These are phyloP conservation scores for Hyperoplus immaculatus DNA, from an alignment of 2,797 vertebrate genomes.

Conservation along the genomic window DNA sequence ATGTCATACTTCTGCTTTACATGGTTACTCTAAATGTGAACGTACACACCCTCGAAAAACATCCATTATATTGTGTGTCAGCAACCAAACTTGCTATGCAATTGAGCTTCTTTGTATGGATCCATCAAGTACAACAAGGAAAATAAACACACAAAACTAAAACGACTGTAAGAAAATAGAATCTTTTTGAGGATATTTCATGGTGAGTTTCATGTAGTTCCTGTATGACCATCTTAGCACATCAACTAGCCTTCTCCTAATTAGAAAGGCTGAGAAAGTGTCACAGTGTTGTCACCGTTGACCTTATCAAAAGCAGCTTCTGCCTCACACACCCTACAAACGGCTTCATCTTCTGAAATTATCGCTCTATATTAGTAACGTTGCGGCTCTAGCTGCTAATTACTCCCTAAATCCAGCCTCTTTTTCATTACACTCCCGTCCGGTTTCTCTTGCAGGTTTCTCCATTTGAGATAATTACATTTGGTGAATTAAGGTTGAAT, in stretches of 20 bases:
- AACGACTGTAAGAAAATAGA: too few relatives aligned
- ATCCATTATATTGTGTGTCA: too few relatives aligned
- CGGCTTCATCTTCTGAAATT: conserved; percentile 44
- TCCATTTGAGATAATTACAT: conserved; percentile 55
- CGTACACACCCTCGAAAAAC: too few relatives aligned
- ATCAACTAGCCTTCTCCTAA: conserved; percentile 64
- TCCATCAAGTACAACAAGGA: too few relatives aligned
- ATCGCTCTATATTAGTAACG: conserved; percentile 45
- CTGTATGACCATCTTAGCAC: conserved; percentile 21
- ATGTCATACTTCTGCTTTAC: too few relatives aligned
- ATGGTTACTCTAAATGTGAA: too few relatives aligned
- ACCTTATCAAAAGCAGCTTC: conserved; percentile 78
- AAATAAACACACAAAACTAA: too few relatives aligned
- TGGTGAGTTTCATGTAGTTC: conserved; percentile 20
- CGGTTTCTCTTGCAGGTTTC: conserved; percentile 38
- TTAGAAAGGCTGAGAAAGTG: conserved; percentile 63
- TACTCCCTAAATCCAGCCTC: conserved; percentile 48
- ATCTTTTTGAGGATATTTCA: too few relatives aligned
- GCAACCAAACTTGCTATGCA: too few relatives aligned
- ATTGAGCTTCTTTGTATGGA: too few relatives aligned
- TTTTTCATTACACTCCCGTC: conserved; percentile 41
- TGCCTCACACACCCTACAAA: conserved; percentile 37
- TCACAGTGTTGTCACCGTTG: conserved; percentile 76
- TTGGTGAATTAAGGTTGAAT: conserved; percentile 32
- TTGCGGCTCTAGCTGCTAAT: conserved; percentile 43